Percentiles rank a stretch among this genome's conserved stretches.
These are phyloP conservation scores for Xenotilapia flavipinnis DNA, from an alignment of 2,113 vertebrate species.

Conservation along the genomic window DNA sequence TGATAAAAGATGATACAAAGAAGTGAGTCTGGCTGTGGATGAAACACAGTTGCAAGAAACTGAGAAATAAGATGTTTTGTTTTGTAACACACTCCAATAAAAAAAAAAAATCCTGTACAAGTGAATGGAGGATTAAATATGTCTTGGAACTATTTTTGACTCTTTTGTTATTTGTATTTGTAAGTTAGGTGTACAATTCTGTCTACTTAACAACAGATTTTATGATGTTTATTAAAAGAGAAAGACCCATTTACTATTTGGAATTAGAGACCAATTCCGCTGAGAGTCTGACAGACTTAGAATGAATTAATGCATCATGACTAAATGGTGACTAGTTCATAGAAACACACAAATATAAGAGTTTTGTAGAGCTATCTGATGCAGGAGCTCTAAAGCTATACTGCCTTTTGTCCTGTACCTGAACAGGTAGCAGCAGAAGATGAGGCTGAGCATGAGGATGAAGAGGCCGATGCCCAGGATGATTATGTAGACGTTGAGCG, in stretches of 20 bases:
- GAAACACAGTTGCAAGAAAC: background rate
- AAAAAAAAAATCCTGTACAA: background rate
- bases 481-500: slow-evolving; percentile 71
- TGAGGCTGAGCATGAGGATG: slow-evolving; percentile 70
- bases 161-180: background rate
- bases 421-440: slow-evolving; percentile 77
- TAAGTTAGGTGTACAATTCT: background rate
- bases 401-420: slow-evolving; percentile 47
- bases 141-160: background rate
- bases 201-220: background rate
- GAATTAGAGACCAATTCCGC: background rate
- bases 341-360: background rate
- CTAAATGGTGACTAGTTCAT: background rate
- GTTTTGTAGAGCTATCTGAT: background rate
- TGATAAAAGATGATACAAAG: background rate
- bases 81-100: background rate
- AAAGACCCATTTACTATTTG: background rate
- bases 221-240: background rate
- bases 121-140: background rate
- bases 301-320: background rate
- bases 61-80: background rate
- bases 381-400: background rate
- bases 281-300: background rate
- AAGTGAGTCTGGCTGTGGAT: background rate
- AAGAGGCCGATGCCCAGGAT: slow-evolving; percentile 73